Evolutionary conservation across 2,888 invertebrate genomes (phyloP).

Genomic region (Tinea trinotella): DNA sequence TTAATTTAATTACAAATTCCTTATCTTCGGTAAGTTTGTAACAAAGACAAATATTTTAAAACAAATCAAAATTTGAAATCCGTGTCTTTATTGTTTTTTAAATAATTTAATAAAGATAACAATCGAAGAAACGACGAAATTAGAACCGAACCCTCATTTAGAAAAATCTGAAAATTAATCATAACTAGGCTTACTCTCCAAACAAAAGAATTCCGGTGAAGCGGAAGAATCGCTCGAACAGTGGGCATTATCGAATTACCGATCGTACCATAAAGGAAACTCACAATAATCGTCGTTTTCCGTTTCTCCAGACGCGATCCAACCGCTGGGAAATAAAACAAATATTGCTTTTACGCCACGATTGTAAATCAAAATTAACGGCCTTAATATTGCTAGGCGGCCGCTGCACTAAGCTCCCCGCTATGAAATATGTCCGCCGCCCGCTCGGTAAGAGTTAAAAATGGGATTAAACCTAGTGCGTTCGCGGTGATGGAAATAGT

Average conservation of each 20-base stretch:
- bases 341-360: slow-evolving; percentile 69
- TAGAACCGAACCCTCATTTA: slow-evolving; percentile 5
- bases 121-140: slow-evolving; percentile 1
- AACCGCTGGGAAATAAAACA: slow-evolving; percentile 64
- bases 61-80: background rate
- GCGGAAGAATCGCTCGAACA: slow-evolving; percentile 44
- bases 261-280: slow-evolving; percentile 28
- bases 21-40: background rate
- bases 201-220: slow-evolving; percentile 23
- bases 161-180: slow-evolving; percentile 14
- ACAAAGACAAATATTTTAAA: background rate
- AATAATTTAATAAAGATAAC: background rate
- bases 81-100: background rate
- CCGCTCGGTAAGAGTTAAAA: slow-evolving; percentile 64
- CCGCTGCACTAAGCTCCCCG: slow-evolving; percentile 63
- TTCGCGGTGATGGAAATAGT: slow-evolving; percentile 1
- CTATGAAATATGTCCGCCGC: slow-evolving; percentile 67
- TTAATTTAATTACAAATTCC: background rate
- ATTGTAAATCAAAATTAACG: slow-evolving; percentile 74
- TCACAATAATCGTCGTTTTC: slow-evolving; percentile 50
- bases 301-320: slow-evolving; percentile 50
- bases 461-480: slow-evolving; percentile 47
- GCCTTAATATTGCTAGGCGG: slow-evolving; percentile 66
- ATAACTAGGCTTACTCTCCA: slow-evolving; percentile 13
- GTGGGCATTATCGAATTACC: slow-evolving; percentile 59